Conservation (phyloP, 2,113 vertebrate species). For the Colistium nudipinnis region DNA sequence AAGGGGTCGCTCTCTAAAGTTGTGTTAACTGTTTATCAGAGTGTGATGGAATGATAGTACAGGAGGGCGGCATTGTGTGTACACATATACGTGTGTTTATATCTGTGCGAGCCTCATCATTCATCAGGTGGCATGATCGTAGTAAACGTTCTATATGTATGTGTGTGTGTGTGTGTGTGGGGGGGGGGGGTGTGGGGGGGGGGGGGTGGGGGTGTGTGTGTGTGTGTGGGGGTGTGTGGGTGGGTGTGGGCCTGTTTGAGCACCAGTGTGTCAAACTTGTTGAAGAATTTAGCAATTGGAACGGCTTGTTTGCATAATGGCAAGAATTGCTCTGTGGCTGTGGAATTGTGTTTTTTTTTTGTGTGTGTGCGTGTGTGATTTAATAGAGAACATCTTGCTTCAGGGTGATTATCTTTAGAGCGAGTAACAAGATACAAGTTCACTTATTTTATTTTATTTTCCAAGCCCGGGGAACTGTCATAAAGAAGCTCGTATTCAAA, state of each 20-base stretch:
- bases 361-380: too few species aligned
- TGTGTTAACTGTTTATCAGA: neutral
- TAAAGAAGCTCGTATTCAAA: conserved; percentile 18
- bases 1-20: conserved; percentile 1
- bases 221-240: conserved; percentile 12
- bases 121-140: neutral
- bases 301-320: conserved; percentile 39
- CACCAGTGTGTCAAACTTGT: conserved; percentile 35
- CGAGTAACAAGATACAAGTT: conserved; percentile 12
- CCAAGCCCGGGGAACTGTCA: conserved; percentile 24
- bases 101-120: neutral
- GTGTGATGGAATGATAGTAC: neutral
- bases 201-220: too few species aligned
- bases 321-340: conserved; percentile 30
- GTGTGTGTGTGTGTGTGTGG: conserved; percentile 20
- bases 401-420: conserved; percentile 52
- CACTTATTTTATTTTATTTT: neutral
- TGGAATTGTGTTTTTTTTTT: conserved; percentile 48
- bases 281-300: conserved; percentile 32
- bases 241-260: conserved; percentile 11
- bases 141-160: neutral
- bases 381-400: conserved; percentile 52
- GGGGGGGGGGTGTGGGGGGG: too few species aligned
- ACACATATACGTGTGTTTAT: too few species aligned
- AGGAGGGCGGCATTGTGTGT: neutral